Base-by-base conservation (phyloP, 2,888 invertebrate species). In the Limenitis camilla region DNA sequence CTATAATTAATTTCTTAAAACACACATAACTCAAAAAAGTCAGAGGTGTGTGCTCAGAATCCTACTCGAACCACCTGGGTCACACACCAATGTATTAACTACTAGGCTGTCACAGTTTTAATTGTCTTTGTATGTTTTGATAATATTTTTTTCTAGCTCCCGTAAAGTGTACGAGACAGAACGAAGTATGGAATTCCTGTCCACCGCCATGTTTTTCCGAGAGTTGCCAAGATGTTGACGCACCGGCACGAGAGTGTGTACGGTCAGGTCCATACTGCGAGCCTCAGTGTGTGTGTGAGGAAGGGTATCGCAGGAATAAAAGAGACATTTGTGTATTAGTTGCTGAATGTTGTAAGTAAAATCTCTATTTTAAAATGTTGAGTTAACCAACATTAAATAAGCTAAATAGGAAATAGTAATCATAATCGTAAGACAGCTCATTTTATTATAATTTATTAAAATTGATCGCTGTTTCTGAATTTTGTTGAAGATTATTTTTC, bases 141-240 rank as follows among this genome's bases (percentile, higher is more conserved):
- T 52, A 27, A 35, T n/a, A 30, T 51, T 36, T 53, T 28, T 33
- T 62, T 65, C 27, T 53, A 76, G 77, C 72, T n/a, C 63, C 66
- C 28, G 57, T 73, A 11, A 41, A 59, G 0, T 78, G 78, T 47
- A 70, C 67, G 0, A 65, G 72, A 51, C 63, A 57, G 4, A 66
- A 76, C 29, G 76, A 76, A 61, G 58, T 62, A 27, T 77, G 67
- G 65, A 49, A 60, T 8, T 40, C 66, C 0, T 63, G 71, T 9
- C 64, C 76, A 0, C 56, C 67, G 0, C 59, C 59, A n/a, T 76
- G 77, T 8, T 46, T 46, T 43, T 53, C 49, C 0, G 71, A 74
- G 10, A 53, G 52, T 7, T 78, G 76, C 44, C 48, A 60, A 5
- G 61, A 72, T 5, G 54, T 58, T 1, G 50, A 59, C 4, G 40